These are phyloP conservation scores for Microhierax caerulescens DNA, from an alignment of 2,797 vertebrate species.

Conservation along the genomic window DNA sequence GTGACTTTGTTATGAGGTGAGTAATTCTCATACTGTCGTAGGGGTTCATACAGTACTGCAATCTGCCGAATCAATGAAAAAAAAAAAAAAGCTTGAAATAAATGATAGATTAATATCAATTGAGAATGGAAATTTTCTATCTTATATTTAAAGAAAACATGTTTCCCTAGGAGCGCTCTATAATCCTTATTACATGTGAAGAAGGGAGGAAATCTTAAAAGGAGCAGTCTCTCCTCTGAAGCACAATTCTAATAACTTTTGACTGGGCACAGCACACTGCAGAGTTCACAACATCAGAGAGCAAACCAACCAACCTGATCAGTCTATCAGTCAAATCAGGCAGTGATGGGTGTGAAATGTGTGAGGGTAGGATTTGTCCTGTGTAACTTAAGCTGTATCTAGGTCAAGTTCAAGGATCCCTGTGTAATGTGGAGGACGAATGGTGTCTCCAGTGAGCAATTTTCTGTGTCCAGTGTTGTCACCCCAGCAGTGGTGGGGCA, in stretches of 20 bases:
- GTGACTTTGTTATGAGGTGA: not conserved
- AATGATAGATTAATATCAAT: not conserved
- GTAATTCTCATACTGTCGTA: conserved; percentile 15
- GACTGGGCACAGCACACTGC: not conserved
- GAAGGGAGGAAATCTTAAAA: not conserved
- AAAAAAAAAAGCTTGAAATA: not conserved
- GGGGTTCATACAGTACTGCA: not conserved
- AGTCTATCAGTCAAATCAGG: not conserved
- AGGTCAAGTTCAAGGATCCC: not conserved
- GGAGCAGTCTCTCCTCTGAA: not conserved
- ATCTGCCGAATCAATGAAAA: not conserved
- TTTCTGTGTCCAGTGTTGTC: not conserved
- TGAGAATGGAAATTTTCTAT: not conserved
- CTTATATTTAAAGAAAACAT: not conserved
- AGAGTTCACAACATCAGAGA: not conserved
- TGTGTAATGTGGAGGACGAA: not conserved
- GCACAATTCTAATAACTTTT: not conserved
- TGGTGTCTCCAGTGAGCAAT: not conserved
- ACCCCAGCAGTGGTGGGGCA: not conserved
- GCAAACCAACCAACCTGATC: not conserved
- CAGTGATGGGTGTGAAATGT: not conserved
- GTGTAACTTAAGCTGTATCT: not conserved
- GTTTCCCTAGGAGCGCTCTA: not conserved
- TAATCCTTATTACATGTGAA: not conserved
- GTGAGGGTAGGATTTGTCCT: not conserved